Evolutionary conservation across 2,113 vertebrate species (phyloP).

Genomic region (Sinocyclocheilus anshuiensis): DNA sequence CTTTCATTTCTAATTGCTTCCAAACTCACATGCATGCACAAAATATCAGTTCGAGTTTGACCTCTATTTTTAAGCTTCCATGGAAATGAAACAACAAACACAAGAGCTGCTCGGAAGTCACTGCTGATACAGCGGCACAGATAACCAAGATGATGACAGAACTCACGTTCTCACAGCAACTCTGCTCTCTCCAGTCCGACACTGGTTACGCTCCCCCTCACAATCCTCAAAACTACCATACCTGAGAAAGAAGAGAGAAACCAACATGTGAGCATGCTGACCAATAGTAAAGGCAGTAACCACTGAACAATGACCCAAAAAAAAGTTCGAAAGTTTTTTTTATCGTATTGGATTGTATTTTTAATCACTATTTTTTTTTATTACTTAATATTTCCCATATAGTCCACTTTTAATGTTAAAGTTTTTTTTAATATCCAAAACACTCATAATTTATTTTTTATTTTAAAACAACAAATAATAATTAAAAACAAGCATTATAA

Average conservation of each 20-base stretch:
- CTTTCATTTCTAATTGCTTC: slow-evolving; percentile 3
- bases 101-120: background rate
- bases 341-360: too few relatives aligned
- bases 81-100: slow-evolving; percentile 31
- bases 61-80: background rate
- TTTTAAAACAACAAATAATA: too few relatives aligned
- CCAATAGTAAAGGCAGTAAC: background rate
- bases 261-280: background rate
- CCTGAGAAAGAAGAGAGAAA: slow-evolving; percentile 65
- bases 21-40: background rate
- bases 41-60: background rate
- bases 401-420: too few relatives aligned
- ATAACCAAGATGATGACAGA: background rate
- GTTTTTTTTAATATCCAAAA: too few relatives aligned
- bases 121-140: background rate
- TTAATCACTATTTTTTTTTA: too few relatives aligned
- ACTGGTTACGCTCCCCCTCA: slow-evolving; percentile 64
- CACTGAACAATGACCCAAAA: too few relatives aligned
- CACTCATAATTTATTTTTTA: too few relatives aligned
- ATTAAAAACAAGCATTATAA: background rate
- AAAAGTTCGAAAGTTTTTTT: too few relatives aligned
- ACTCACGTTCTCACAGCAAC: slow-evolving; percentile 86
- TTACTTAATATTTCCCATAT: too few relatives aligned
- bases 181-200: slow-evolving; percentile 72
- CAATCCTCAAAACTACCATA: slow-evolving; percentile 80